Evolutionary conservation across 64 coral and sea anemone species (phyloP).

Genomic region (Montipora cactus): DNA sequence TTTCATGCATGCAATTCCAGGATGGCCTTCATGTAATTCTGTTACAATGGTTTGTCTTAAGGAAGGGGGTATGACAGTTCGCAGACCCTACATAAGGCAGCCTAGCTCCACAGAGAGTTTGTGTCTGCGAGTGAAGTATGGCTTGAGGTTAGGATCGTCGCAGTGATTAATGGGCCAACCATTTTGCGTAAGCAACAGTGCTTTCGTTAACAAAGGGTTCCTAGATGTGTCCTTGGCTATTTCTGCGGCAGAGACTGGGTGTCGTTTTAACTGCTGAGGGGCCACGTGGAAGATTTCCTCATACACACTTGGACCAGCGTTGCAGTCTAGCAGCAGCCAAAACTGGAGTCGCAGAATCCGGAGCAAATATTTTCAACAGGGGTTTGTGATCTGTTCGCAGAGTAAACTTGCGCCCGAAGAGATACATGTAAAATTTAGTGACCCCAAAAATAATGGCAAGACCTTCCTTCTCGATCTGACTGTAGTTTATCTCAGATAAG

Average conservation of each 20-base stretch:
- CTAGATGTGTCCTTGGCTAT: constrained; percentile 34
- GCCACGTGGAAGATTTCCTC: not conserved
- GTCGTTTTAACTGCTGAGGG: no score
- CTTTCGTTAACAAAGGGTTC: not conserved
- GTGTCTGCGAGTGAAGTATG: constrained; percentile 36
- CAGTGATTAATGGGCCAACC: constrained; percentile 26
- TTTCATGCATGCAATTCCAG: constrained; percentile 65
- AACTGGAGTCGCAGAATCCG: no score
- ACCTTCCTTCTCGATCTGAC: no score
- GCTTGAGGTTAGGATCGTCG: constrained; percentile 37
- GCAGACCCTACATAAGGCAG: constrained; percentile 40
- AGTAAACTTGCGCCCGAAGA: no score
- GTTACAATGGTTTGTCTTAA: not conserved
- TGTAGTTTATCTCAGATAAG: no score
- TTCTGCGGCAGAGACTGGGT: not conserved
- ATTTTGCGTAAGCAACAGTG: constrained; percentile 16
- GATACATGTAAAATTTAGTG: no score
- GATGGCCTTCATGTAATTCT: constrained; percentile 60
- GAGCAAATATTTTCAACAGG: no score
- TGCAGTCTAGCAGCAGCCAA: no score
- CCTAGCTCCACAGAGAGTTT: constrained; percentile 40
- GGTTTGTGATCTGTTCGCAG: no score
- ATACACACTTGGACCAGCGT: not conserved
- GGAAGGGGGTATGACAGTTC: constrained; percentile 12
- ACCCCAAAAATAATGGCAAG: no score